Conservation (phyloP, 2,113 vertebrate genomes). For the Chamaetylas fuelleborni region DNA sequence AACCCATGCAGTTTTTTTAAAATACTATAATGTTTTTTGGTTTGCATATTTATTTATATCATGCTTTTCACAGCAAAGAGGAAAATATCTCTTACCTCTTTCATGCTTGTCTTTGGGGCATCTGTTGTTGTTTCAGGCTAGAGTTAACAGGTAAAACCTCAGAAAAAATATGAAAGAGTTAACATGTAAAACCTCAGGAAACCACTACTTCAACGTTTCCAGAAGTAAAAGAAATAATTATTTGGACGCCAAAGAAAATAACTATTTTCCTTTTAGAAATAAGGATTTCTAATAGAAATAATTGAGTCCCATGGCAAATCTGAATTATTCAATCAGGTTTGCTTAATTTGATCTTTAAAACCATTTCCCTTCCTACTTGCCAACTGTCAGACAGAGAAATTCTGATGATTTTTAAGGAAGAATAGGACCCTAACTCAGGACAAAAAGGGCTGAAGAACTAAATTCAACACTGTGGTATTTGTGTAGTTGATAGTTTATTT, state of each 20-base stretch:
- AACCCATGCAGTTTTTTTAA: neutral
- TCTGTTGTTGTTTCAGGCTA: neutral
- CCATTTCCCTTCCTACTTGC: constrained; percentile 49
- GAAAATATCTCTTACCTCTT: neutral
- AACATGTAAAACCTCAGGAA: constrained; percentile 29
- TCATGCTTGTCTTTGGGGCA: neutral
- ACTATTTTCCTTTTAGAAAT: constrained; percentile 29
- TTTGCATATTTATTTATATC: neutral
- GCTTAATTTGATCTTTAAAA: constrained; percentile 52
- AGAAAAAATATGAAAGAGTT: constrained; percentile 18
- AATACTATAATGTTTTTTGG: neutral
- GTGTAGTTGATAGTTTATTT: neutral
- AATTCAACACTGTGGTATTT: neutral
- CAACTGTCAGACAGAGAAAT: constrained; percentile 40
- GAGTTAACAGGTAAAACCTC: neutral
- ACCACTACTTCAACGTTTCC: constrained; percentile 50
- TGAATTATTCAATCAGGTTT: constrained; percentile 56
- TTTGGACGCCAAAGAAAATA: constrained; percentile 58
- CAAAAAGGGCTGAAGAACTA: neutral
- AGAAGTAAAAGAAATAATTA: constrained; percentile 56
- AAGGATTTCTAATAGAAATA: constrained; percentile 58
- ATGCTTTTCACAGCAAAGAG: neutral
- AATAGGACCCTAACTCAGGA: neutral
- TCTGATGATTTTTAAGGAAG: neutral
- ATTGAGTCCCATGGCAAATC: constrained; percentile 60